Evolutionary conservation across 2,797 vertebrate species (phyloP), one percentile per base, ranked within the genome.

Genomic region (Dromococcyx pavoninus): DNA sequence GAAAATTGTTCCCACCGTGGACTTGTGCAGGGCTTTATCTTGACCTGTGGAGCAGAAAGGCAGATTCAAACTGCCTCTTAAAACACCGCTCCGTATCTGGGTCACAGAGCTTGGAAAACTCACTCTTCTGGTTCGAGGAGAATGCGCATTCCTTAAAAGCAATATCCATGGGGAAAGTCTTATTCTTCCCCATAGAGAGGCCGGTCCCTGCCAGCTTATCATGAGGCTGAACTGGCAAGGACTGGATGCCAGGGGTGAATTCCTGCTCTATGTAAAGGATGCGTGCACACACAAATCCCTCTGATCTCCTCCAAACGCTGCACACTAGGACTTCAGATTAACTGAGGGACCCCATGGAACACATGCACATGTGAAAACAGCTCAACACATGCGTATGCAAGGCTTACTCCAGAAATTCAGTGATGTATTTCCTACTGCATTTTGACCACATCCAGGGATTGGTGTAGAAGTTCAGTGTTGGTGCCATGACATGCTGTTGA

Each of bases 391-490:
- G 75, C 86, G 94, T 30, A 75, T 41, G 32, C 32, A 97, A 97
- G 95, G 94, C 99, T 98, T 99, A 99, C 99, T 99, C 99, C 43
- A 99, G 98, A 98, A 99, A 99, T 97, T 99, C 99, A 30, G 99
- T 99, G 98, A 99, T 99, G 97, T 99, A 99, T 98, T 99, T 99
- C 95, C 99, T 98, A 97, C 99, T 99, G 96, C 99, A 99, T 96
- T 99, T 99, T 93, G 99, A 99, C 99, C 99, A 99, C 98, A 99
- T 99, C 99, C 99, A 99, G 71, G 99, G 99, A 89, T 99, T 99
- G 96, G 99, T 99, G 97, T 99, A 98, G 97, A 99, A 99, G 97
- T 99, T 99, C 61, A 99, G 89, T 0, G 99, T 99, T 11, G 99
- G 99, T 4, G 99, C 99, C 99, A 99, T 99, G 92, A 99, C 99